These are phyloP conservation scores for Tricholaema leucomelas DNA, from an alignment of 2,113 vertebrate species.

Conservation along the genomic window DNA sequence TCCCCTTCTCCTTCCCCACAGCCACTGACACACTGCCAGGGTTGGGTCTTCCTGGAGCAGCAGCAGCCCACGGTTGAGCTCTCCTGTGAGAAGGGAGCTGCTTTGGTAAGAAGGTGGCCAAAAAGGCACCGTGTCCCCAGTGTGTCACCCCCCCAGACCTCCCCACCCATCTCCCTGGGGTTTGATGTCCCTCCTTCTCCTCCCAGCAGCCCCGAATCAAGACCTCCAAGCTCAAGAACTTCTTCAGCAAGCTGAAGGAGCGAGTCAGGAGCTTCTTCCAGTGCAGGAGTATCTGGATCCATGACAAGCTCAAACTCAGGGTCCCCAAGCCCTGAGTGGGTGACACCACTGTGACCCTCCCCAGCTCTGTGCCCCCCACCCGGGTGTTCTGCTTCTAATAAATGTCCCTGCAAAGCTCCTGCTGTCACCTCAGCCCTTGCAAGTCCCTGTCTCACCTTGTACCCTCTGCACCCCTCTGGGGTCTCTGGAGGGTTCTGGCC, in stretches of 20 bases:
- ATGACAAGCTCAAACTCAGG: neutral
- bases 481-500: neutral
- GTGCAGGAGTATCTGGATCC: neutral
- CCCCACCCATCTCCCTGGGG: rapidly evolving
- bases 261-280: neutral
- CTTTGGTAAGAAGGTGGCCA: rapidly evolving
- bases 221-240: neutral
- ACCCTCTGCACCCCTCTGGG: no score
- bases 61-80: conserved; percentile 20
- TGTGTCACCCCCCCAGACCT: neutral
- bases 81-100: neutral
- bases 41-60: neutral
- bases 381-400: neutral
- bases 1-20: neutral
- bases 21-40: neutral
- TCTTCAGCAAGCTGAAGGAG: neutral
- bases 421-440: neutral
- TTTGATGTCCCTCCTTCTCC: rapidly evolving
- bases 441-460: neutral
- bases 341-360: neutral
- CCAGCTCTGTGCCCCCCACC: rapidly evolving
- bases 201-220: rapidly evolving
- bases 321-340: neutral
- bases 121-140: neutral
- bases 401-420: neutral